A percentile compares a stretch with the other conserved stretches of the same genome.
These are phyloP conservation scores for Hoplias malabaricus DNA, from an alignment of 2,113 vertebrate genomes.

Conservation along the genomic window DNA sequence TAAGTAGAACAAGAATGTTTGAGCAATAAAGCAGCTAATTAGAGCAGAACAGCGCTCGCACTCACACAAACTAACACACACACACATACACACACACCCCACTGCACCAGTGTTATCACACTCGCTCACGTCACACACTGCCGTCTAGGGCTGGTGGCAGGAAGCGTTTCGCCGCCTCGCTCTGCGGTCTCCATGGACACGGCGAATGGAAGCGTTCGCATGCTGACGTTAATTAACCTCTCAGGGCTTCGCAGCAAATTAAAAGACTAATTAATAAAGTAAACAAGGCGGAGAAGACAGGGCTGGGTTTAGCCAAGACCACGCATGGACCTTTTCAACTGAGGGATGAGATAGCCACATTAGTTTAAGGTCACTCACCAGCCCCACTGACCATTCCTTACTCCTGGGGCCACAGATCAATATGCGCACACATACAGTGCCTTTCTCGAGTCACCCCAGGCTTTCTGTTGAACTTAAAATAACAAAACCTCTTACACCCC, in stretches of 20 bases:
- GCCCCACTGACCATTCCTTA: neutral
- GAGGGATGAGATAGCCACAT: neutral
- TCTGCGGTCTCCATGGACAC: constrained; percentile 37
- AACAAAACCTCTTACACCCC: neutral
- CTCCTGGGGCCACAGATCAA: neutral
- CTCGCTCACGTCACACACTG: constrained; percentile 38
- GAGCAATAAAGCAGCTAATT: constrained; percentile 4
- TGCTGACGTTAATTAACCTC: constrained; percentile 58
- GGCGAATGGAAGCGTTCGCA: constrained; percentile 44
- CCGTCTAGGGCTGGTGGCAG: constrained; percentile 51
- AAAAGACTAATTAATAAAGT: constrained; percentile 58
- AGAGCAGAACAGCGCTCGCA: constrained; percentile 28
- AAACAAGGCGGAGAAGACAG: constrained; percentile 45
- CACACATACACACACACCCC: constrained; percentile 28
- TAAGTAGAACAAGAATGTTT: constrained; percentile 8
- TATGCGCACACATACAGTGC: neutral
- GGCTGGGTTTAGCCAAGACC: constrained; percentile 38
- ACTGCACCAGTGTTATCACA: constrained; percentile 29
- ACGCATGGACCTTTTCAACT: constrained; percentile 9
- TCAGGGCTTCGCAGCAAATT: constrained; percentile 56
- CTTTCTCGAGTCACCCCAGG: neutral
- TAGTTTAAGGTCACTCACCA: neutral
- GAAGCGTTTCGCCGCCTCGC: constrained; percentile 33
- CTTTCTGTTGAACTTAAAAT: neutral
- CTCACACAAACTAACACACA: constrained; percentile 12